Percentiles rank a stretch among this genome's conserved stretches.
Conservation (phyloP, 2,888 invertebrate species). For the Oligia strigilis region DNA sequence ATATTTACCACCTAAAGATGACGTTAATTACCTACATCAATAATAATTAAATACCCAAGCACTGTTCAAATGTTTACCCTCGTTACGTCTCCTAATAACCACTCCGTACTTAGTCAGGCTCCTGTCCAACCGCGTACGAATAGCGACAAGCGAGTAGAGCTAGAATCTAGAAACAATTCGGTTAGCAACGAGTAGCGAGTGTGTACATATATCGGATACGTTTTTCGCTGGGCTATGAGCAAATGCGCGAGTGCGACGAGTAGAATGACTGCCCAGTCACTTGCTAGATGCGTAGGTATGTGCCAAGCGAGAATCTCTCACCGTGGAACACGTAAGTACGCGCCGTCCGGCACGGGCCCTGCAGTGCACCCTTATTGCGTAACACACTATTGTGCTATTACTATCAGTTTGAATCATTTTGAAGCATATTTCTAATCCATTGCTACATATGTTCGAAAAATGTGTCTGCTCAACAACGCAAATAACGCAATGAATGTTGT, state of each 20-base stretch:
- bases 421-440: too few relatives aligned
- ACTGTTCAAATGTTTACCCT: conserved; percentile 21
- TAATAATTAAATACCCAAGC: conserved; percentile 12
- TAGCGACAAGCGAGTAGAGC: background rate
- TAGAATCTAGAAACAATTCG: background rate
- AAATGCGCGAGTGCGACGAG: background rate
- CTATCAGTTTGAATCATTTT: too few relatives aligned
- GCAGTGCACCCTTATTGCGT: too few relatives aligned
- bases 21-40: conserved; percentile 4
- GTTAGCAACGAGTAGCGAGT: background rate
- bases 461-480: too few relatives aligned
- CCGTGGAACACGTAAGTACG: too few relatives aligned
- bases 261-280: background rate
- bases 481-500: too few relatives aligned
- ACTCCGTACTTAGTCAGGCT: background rate
- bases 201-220: background rate
- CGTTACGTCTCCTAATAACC: conserved; percentile 1
- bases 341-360: too few relatives aligned
- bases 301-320: background rate
- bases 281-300: background rate
- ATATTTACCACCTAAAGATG: background rate
- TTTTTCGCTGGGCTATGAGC: background rate
- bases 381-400: too few relatives aligned
- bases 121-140: background rate
- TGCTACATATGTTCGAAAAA: too few relatives aligned